Evolutionary conservation across 2,888 invertebrate species (phyloP).

Genomic region (Drosophila lutescens): DNA sequence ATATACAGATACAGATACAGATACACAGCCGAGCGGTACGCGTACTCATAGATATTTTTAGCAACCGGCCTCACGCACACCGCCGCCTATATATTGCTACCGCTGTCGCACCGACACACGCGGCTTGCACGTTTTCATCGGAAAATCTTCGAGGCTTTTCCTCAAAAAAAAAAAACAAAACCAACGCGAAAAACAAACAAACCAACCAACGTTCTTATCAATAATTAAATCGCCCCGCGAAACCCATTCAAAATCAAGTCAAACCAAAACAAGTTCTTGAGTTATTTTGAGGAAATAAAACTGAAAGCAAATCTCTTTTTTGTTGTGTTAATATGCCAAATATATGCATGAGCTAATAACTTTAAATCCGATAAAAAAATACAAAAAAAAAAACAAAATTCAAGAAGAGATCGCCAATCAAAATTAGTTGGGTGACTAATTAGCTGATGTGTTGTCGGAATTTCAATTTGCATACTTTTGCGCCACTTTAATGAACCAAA

Average conservation of each 20-base stretch:
- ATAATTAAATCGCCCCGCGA: slow-evolving; percentile 20
- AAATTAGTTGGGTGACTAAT: slow-evolving; percentile 64
- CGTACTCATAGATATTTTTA: slow-evolving; percentile 77
- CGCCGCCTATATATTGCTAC: slow-evolving; percentile 25
- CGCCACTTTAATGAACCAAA: slow-evolving; percentile 45
- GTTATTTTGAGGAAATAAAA: slow-evolving; percentile 61
- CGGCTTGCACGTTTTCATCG: slow-evolving; percentile 71
- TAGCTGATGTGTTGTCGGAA: slow-evolving; percentile 60
- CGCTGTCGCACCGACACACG: slow-evolving; percentile 68
- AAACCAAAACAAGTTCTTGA: slow-evolving; percentile 32
- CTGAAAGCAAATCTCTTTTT: slow-evolving; percentile 53
- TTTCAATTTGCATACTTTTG: slow-evolving; percentile 57
- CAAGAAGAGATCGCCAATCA: slow-evolving; percentile 16
- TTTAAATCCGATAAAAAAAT: slow-evolving; percentile 31
- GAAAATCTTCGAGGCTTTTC: slow-evolving; percentile 61
- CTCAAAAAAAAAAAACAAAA: slow-evolving; percentile 6
- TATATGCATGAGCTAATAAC: slow-evolving; percentile 66
- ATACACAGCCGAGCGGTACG: slow-evolving; percentile 48
- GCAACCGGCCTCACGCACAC: slow-evolving; percentile 67
- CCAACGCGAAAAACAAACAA: slow-evolving; percentile 7
- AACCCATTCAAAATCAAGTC: slow-evolving; percentile 38
- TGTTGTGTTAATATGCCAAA: slow-evolving; percentile 62
- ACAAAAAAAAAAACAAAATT: slow-evolving; percentile 1
- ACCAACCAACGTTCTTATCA: slow-evolving; percentile 18
- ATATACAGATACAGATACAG: slow-evolving; percentile 63